Conservation (phyloP, 1,140 invertebrate species). For the Anagrus nilaparvatae region DNA sequence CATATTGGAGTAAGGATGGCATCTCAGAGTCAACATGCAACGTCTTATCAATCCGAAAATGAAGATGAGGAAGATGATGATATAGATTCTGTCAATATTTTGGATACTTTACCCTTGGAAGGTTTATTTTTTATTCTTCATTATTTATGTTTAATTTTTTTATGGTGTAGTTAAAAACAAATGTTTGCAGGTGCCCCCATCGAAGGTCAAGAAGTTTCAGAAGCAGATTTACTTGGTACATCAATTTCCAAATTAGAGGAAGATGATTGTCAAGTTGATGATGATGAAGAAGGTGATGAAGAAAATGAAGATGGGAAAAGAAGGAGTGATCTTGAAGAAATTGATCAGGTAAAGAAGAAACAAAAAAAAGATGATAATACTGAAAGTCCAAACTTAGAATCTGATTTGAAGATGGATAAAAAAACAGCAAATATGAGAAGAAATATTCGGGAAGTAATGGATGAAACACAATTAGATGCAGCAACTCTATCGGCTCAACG, state of each 20-base stretch:
- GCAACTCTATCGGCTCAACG: constrained; percentile 84
- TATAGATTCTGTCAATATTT: constrained; percentile 34
- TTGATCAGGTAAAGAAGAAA: constrained; percentile 30
- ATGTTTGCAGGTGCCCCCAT: constrained; percentile 31
- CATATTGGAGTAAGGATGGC: constrained; percentile 38
- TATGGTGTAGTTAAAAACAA: neutral
- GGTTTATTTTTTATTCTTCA: constrained; percentile 21
- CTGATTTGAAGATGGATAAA: constrained; percentile 47
- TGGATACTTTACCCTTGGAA: constrained; percentile 40
- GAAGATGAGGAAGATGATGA: constrained; percentile 33
- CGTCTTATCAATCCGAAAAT: constrained; percentile 24
- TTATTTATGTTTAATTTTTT: neutral
- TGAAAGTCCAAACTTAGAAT: constrained; percentile 29
- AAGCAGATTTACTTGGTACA: constrained; percentile 36
- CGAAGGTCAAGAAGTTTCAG: constrained; percentile 38
- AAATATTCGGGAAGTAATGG: constrained; percentile 86
- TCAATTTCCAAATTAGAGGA: no score
- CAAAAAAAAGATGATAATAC: constrained; percentile 31
- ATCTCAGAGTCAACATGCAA: constrained; percentile 24
- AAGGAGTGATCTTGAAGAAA: constrained; percentile 26
- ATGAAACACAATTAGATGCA: constrained; percentile 83
- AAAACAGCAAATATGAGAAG: constrained; percentile 62
- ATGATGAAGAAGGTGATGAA: constrained; percentile 32
- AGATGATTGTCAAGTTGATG: constrained; percentile 36
- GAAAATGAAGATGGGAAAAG: constrained; percentile 28